Evolutionary conservation across 1,140 invertebrate genomes (phyloP).

Genomic region (Druon quercuslanigerum): DNA sequence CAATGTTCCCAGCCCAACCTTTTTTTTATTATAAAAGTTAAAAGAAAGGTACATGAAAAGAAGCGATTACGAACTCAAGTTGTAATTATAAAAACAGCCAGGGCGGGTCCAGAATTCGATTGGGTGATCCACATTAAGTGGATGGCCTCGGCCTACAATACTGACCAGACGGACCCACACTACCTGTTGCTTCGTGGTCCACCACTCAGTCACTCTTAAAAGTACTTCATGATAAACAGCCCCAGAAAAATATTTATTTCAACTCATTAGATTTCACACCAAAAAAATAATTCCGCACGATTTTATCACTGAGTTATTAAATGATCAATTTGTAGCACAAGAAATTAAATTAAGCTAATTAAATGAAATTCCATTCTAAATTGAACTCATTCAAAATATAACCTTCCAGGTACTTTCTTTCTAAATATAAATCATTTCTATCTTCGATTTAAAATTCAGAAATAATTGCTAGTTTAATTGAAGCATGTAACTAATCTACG

Average conservation of each 20-base stretch:
- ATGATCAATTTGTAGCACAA: background rate
- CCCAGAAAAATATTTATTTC: no score
- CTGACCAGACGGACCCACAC: background rate
- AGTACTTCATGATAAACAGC: background rate
- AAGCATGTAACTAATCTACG: background rate
- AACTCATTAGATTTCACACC: background rate
- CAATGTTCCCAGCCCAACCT: background rate
- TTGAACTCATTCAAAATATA: background rate
- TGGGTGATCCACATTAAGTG: slow-evolving; percentile 8
- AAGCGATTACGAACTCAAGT: background rate
- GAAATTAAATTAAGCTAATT: slow-evolving; percentile 10
- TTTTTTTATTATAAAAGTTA: background rate
- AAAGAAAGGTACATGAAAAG: background rate
- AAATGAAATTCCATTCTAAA: background rate
- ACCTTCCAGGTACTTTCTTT: background rate
- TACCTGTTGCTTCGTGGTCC: background rate
- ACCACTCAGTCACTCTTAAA: background rate
- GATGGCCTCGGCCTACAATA: slow-evolving; percentile 23
- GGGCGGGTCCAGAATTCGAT: slow-evolving; percentile 1
- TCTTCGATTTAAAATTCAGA: background rate
- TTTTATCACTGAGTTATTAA: background rate
- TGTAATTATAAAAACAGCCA: background rate
- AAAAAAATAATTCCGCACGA: background rate
- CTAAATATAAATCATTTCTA: slow-evolving; percentile 6
- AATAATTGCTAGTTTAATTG: slow-evolving; percentile 5